These are phyloP conservation scores for Phymanthus crucifer DNA, from an alignment of 92 coral and sea anemone genomes.

Conservation along the genomic window DNA sequence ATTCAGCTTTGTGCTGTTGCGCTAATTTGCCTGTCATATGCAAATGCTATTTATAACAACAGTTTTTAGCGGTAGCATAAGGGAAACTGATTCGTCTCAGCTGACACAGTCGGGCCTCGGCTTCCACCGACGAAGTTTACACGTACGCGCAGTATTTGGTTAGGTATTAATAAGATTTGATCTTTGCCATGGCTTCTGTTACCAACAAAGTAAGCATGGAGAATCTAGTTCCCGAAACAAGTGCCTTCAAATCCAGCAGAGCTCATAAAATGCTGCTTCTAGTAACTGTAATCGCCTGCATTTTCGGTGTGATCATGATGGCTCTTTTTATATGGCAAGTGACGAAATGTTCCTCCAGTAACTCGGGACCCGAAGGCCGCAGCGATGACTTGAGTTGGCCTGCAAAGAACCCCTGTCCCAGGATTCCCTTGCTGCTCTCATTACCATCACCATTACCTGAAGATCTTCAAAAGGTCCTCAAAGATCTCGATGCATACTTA, in stretches of 20 bases:
- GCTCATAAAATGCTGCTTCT: slow-evolving; percentile 19
- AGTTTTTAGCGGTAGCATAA: neutral
- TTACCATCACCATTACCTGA: slow-evolving; percentile 51
- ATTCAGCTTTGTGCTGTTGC: neutral
- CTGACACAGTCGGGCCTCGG: neutral
- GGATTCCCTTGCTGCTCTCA: slow-evolving; percentile 28
- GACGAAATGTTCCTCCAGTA: neutral
- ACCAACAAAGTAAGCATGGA: slow-evolving; percentile 43
- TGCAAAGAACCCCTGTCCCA: slow-evolving; percentile 40
- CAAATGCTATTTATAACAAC: slow-evolving; percentile 3
- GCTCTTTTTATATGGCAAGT: slow-evolving; percentile 48
- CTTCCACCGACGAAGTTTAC: neutral
- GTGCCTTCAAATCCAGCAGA: slow-evolving; percentile 14
- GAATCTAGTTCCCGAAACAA: slow-evolving; percentile 37
- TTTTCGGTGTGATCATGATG: slow-evolving; percentile 29
- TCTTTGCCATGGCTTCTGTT: slow-evolving; percentile 13
- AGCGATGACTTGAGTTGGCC: slow-evolving; percentile 12
- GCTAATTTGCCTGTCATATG: neutral
- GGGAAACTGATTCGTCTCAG: neutral
- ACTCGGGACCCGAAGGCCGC: neutral
- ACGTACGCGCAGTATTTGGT: neutral
- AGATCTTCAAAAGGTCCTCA: slow-evolving; percentile 27
- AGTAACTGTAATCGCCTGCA: slow-evolving; percentile 23
- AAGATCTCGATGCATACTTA: slow-evolving; percentile 33
- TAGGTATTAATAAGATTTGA: neutral